Percentiles rank a stretch among this genome's conserved stretches.
Evolutionary conservation across 2,797 vertebrate species (phyloP).

Genomic region (Odontamblyopus rebecca): DNA sequence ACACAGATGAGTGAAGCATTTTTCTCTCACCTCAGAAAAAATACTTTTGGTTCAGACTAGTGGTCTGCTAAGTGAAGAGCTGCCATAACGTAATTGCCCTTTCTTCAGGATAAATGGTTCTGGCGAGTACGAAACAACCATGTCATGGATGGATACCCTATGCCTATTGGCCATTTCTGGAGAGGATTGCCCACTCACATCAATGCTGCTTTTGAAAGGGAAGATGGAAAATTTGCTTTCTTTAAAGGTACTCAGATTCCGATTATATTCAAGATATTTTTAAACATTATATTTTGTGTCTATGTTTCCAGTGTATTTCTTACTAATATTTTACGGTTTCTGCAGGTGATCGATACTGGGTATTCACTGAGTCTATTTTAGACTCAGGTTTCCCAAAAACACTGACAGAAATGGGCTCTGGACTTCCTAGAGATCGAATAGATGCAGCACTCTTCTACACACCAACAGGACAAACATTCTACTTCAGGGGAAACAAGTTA

Average conservation of each 20-base stretch:
- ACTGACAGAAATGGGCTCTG: constrained; percentile 84
- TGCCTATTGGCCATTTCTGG: constrained; percentile 93
- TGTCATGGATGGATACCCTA: constrained; percentile 89
- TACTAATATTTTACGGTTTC: not conserved
- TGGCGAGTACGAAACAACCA: constrained; percentile 87
- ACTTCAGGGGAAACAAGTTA: constrained; percentile 88
- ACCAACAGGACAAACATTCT: constrained; percentile 88
- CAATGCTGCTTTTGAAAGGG: constrained; percentile 87
- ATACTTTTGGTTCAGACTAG: not conserved
- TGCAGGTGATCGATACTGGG: constrained; percentile 87
- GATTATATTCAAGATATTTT: not conserved
- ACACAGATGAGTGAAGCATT: not conserved
- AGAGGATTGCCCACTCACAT: constrained; percentile 83
- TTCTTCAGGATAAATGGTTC: constrained; percentile 88
- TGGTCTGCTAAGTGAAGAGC: not conserved
- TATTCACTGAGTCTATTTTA: constrained; percentile 85
- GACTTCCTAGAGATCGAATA: constrained; percentile 86
- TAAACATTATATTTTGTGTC: not conserved
- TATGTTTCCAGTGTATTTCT: not conserved
- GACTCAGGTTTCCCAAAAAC: constrained; percentile 83
- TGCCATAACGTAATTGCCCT: not conserved
- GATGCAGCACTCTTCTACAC: constrained; percentile 89
- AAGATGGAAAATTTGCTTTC: constrained; percentile 91
- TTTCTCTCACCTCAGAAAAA: not conserved
- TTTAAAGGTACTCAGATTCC: constrained; percentile 83